A percentile compares a stretch with the other conserved stretches of the same genome.
phyloP scores from a whole-genome alignment of 2,113 vertebrate genomes.

The Daubentonia madagascariensis region DNA sequence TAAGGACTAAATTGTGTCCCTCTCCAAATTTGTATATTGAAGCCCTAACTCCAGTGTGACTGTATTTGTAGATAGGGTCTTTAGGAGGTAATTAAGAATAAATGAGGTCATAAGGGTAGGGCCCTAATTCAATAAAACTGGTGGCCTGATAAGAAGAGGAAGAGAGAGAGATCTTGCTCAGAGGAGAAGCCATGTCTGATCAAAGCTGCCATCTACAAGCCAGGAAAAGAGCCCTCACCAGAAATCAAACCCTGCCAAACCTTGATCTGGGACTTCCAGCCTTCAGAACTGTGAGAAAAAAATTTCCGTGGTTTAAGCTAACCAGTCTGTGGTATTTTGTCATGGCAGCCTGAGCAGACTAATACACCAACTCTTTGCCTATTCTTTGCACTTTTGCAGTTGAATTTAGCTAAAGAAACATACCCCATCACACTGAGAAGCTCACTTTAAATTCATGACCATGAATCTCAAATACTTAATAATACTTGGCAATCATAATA shows the following conservation, averaged over 20 bases:
- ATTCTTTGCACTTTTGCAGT: neutral
- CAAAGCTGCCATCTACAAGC: neutral
- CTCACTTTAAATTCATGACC: conserved; percentile 29
- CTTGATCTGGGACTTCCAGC: neutral
- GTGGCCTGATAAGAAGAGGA: neutral
- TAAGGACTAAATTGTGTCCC: neutral
- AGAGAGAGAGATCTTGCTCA: neutral
- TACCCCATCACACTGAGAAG: neutral
- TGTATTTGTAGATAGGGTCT: neutral
- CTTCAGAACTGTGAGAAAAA: neutral
- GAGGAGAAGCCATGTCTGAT: neutral
- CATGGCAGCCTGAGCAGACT: neutral
- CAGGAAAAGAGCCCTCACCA: neutral
- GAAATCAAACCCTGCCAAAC: neutral
- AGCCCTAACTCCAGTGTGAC: neutral
- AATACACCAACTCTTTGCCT: neutral
- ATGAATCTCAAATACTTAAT: neutral
- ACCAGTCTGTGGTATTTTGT: neutral
- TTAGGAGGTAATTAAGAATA: neutral
- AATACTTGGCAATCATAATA: neutral
- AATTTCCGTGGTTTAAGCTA: neutral
- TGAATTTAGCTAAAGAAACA: neutral
- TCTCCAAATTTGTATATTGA: neutral
- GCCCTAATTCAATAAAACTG: neutral
- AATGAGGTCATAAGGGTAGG: neutral